Evolutionary conservation across 2,113 vertebrate genomes (phyloP).

Genomic region (Cynocephalus volans): DNA sequence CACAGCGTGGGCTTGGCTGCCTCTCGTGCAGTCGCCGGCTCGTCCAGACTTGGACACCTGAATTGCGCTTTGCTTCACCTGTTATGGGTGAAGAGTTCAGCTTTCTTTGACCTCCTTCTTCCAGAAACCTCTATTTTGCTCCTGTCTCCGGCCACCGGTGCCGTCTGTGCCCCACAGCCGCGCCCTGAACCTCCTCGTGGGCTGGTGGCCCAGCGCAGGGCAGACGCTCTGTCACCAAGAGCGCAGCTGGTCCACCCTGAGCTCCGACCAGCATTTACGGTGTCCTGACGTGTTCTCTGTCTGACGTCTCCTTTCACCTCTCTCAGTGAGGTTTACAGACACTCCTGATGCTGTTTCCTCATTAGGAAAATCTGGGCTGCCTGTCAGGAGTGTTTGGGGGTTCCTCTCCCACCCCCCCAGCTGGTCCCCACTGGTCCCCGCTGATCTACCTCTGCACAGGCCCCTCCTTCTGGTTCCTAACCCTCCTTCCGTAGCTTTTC

Average conservation of each 20-base stretch:
- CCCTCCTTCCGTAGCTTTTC: not conserved
- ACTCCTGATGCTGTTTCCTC: not conserved
- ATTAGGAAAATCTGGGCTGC: not conserved
- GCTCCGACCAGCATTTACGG: not conserved
- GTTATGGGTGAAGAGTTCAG: rapidly evolving
- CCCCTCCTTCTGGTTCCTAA: not conserved
- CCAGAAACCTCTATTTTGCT: rapidly evolving
- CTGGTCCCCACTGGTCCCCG: not conserved
- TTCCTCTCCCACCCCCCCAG: no score
- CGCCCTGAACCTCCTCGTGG: not conserved
- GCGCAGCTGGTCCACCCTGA: not conserved
- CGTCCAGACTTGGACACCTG: not conserved
- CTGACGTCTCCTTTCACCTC: not conserved
- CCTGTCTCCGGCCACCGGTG: rapidly evolving
- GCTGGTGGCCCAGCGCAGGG: no score
- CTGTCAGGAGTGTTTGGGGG: not conserved
- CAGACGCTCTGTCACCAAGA: no score
- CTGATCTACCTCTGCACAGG: not conserved
- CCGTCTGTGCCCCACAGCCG: rapidly evolving
- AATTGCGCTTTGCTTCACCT: rapidly evolving
- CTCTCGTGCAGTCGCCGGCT: rapidly evolving
- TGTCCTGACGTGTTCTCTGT: rapidly evolving
- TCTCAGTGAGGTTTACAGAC: not conserved
- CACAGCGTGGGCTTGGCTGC: rapidly evolving
- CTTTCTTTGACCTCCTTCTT: no score